Percentiles rank a stretch among this genome's conserved stretches.
These are phyloP conservation scores for Leucosticte australis DNA, from an alignment of 2,113 vertebrate species.

Conservation along the genomic window DNA sequence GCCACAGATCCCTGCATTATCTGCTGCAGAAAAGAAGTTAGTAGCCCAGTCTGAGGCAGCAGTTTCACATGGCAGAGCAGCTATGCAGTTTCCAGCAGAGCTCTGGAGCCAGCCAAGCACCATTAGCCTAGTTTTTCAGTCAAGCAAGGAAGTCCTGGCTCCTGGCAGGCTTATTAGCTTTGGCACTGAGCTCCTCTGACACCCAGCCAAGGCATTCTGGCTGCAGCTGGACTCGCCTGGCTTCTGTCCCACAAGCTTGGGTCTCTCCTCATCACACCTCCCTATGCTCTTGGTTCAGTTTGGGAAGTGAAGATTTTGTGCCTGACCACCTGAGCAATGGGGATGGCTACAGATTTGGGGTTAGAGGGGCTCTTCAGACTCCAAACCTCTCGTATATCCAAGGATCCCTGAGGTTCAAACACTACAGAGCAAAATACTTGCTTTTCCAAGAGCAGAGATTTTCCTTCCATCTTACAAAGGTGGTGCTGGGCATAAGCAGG, in stretches of 20 bases:
- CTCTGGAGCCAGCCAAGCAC: constrained; percentile 27
- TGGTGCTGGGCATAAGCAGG: not conserved
- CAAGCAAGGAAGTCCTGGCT: constrained; percentile 53
- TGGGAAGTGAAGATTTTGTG: not conserved
- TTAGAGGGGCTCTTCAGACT: not conserved
- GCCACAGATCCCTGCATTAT: not conserved
- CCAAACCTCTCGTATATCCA: fast-evolving
- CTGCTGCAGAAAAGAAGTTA: not conserved
- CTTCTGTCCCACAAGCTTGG: constrained; percentile 27
- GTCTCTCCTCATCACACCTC: constrained; percentile 1
- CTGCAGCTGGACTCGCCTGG: constrained; percentile 10
- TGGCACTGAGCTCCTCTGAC: constrained; percentile 11
- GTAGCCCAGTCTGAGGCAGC: not conserved
- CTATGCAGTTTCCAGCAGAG: not conserved
- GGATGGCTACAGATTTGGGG: not conserved
- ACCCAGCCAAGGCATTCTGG: constrained; percentile 40
- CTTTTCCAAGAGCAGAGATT: not conserved
- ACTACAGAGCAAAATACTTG: not conserved
- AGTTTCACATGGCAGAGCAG: not conserved
- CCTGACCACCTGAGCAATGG: not conserved
- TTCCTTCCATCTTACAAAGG: not conserved
- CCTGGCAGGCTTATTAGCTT: constrained; percentile 52
- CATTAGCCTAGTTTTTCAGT: constrained; percentile 41
- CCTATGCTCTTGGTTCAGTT: not conserved
- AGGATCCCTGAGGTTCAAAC: not conserved